Conservation (phyloP, 37 sponge, comb jelly and placozoan species). For the Spongia lamella region DNA sequence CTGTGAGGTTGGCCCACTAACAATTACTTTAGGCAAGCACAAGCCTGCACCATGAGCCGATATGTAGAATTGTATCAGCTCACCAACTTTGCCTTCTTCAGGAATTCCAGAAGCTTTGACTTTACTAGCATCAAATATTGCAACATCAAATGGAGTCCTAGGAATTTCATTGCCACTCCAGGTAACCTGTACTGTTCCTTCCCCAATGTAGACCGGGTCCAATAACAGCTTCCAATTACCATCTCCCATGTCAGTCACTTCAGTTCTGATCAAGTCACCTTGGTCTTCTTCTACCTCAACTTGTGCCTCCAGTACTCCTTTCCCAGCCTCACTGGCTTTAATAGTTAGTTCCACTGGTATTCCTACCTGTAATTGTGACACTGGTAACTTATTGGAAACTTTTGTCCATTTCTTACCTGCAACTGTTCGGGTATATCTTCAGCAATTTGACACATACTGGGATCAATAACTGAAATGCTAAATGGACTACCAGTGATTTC, state of each 20-base stretch:
- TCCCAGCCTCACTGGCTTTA: neutral
- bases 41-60: slow-evolving; percentile 55
- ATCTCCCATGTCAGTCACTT: no score
- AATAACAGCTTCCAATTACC: no score
- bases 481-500: slow-evolving; percentile 62
- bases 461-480: slow-evolving; percentile 56
- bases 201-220: no score
- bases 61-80: slow-evolving; percentile 61
- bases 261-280: no score
- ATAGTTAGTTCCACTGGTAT: neutral
- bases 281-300: no score
- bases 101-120: no score
- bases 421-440: slow-evolving; percentile 44
- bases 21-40: slow-evolving; percentile 43
- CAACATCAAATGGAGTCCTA: no score
- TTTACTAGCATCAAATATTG: no score
- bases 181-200: no score
- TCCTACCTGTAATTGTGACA: neutral
- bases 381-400: no score
- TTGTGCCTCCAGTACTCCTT: no score
- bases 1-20: slow-evolving; percentile 57
- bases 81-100: slow-evolving; percentile 52
- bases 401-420: slow-evolving; percentile 34
- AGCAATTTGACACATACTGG: slow-evolving; percentile 60
- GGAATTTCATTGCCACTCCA: no score